A percentile compares a stretch with the other conserved stretches of the same genome.
phyloP scores from a whole-genome alignment of 1,140 invertebrate genomes.

The Hycleus phaleratus region DNA sequence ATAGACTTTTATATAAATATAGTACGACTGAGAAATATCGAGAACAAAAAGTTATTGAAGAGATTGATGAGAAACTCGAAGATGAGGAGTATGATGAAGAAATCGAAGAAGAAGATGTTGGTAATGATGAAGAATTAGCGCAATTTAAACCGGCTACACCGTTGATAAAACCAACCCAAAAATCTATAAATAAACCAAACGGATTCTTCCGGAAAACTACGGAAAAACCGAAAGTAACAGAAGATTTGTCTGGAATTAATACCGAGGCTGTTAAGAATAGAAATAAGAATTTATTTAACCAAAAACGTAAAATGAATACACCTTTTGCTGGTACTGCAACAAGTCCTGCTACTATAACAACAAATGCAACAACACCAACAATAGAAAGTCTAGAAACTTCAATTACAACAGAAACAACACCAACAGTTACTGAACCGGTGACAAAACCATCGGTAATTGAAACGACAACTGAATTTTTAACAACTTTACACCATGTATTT shows the following conservation, averaged over 20 bases:
- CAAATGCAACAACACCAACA: slow-evolving; percentile 3
- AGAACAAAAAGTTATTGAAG: slow-evolving; percentile 42
- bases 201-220: slow-evolving; percentile 10
- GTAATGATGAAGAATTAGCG: not conserved
- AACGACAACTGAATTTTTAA: slow-evolving; percentile 39
- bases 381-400: not conserved
- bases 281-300: slow-evolving; percentile 47
- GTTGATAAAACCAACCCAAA: not conserved
- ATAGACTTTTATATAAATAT: not conserved
- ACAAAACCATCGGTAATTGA: slow-evolving; percentile 4
- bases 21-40: not conserved
- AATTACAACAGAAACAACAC: slow-evolving; percentile 3
- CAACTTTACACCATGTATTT: slow-evolving; percentile 47
- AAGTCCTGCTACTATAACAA: not conserved
- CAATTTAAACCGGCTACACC: slow-evolving; percentile 1
- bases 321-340: slow-evolving; percentile 12
- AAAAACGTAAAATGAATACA: slow-evolving; percentile 36
- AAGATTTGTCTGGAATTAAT: slow-evolving; percentile 19
- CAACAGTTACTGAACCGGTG: slow-evolving; percentile 4
- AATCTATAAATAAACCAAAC: not conserved
- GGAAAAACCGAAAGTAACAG: slow-evolving; percentile 3
- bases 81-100: slow-evolving; percentile 40
- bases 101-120: slow-evolving; percentile 21
- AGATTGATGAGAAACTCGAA: slow-evolving; percentile 6
- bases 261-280: slow-evolving; percentile 32